Evolutionary conservation across 2,888 invertebrate genomes (phyloP), one percentile per base, ranked within the genome.

Genomic region (Tortrix viridana): DNA sequence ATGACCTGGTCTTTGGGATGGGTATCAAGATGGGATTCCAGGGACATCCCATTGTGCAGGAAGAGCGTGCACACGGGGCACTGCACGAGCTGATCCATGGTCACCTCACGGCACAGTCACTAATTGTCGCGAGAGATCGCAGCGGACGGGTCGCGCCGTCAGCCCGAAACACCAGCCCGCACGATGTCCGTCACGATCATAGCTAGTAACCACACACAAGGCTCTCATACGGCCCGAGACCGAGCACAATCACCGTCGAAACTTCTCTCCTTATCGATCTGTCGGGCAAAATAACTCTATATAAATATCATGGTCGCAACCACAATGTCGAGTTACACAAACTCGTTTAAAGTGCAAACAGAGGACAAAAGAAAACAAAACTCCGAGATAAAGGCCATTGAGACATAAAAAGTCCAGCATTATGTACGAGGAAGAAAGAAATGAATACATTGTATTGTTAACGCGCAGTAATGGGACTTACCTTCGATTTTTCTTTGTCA

Each of bases 1-100:
- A 97, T 97, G 55, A 97, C 96, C 87, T 96, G 96, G 74, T 97
- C 97, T 85, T 97, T 97, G 46, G 97, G 97, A 91, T 97, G 97
- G 23, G 96, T 97, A 79, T 96, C 95, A 83, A 97, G 92, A 83
- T 97, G 97, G 69, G 94, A 94, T 81, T 96, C 96, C 72, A 97
- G 89, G 65, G 95, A 94, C 91, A 97, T 97, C 62, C 97, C 97
- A 88, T 96, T 96, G 72, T 96, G 94, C 71, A 97, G 92, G 85
- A 95, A 97, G 67, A 97, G 91, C 43, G 97, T 97, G 88, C 97
- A 97, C 70, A 97, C 97, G 59, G 97, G 97, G 85, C 97, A 97
- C 82, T 94, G 94, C 74, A 94, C 82, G 60, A 84, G 83, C 69
- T 86, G 87, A 72, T 92, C 91, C 92, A 93, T 93, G 69, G 75